phyloP scores from a whole-genome alignment of 2,113 vertebrate species.

The Labeo rohita region DNA sequence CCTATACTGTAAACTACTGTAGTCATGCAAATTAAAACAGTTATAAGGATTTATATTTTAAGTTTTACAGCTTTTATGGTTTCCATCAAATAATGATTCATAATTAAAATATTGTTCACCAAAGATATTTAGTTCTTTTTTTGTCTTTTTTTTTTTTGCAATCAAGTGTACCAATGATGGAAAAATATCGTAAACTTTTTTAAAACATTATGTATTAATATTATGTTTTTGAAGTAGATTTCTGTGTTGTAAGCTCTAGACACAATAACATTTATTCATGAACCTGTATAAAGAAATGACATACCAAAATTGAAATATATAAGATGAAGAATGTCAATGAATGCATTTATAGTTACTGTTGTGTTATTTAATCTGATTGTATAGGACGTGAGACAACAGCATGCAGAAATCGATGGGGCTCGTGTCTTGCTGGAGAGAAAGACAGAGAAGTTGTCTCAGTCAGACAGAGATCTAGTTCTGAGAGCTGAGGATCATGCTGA shows the following conservation, averaged over 20 bases:
- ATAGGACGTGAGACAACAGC: constrained; percentile 86
- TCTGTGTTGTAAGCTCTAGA: not conserved
- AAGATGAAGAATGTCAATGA: not conserved
- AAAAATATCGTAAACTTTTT: not conserved
- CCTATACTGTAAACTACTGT: not conserved
- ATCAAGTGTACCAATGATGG: too few relatives aligned
- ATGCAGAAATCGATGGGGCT: constrained; percentile 92
- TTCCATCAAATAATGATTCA: not conserved
- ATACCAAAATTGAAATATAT: not conserved
- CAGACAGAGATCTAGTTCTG: constrained; percentile 82
- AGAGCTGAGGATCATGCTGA: constrained; percentile 80
- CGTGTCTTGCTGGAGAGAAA: constrained; percentile 79
- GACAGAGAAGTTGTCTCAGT: constrained; percentile 80
- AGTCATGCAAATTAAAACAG: not conserved
- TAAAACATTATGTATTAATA: not conserved
- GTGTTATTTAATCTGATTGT: constrained; percentile 27
- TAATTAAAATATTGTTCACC: not conserved
- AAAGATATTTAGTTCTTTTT: not conserved
- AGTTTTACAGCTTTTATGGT: not conserved
- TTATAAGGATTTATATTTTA: not conserved
- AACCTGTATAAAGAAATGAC: too few relatives aligned
- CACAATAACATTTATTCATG: too few relatives aligned
- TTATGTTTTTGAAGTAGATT: not conserved
- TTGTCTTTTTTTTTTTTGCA: not conserved
- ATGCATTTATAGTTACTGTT: not conserved